Base-by-base conservation (phyloP, 2,797 vertebrate species). In the Xyrichtys novacula region DNA sequence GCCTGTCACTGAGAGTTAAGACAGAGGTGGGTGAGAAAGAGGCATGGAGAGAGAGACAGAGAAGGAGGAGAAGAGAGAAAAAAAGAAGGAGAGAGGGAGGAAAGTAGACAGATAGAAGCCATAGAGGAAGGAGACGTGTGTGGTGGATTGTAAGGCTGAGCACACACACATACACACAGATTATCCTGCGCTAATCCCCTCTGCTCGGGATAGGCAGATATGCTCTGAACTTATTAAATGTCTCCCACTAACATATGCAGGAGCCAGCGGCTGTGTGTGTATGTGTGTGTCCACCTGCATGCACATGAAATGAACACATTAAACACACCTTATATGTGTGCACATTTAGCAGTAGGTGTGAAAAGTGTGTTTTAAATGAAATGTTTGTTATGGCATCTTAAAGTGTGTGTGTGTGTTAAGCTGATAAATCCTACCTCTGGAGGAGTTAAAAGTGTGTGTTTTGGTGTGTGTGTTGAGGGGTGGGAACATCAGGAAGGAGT, bases 141-240 rank as follows among this genome's bases (percentile, higher is more conserved):
- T 63, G 80, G 83, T 78, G 87, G 84, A 81, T 88, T 85, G 76
- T 70, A 59, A 72, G 38, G 75, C 36, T 75, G 70, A 76, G 47
- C 28, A 71, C 48, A 62, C 74, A 79, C 68, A 52, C 66, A 62
- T 58, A 67, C 59, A 67, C 49, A 66, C 60, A 89, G 87, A 91
- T 93, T 91, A 92, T 89, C 89, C 90, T 52, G 38, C 76, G 77
- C 76, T 91, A 91, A 93, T 90, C 87, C 90, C 66, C 76, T 52
- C 78, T 74, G 85, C 88, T 89, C 82, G 44, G 89, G 85, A 88
- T 88, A 87, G 89, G 74, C 78, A 89, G 90, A 91, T 92, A 90
- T 81, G 78, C 80, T 83, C 73, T 85, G 84, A 91, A 91, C 66
- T 88, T 91, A 92, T 91, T 90, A 91, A 91, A 91, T 86, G 89